A percentile compares a stretch with the other conserved stretches of the same genome.
phyloP scores from a whole-genome alignment of 2,888 invertebrate species.

The Synanthedon andrenaeformis region DNA sequence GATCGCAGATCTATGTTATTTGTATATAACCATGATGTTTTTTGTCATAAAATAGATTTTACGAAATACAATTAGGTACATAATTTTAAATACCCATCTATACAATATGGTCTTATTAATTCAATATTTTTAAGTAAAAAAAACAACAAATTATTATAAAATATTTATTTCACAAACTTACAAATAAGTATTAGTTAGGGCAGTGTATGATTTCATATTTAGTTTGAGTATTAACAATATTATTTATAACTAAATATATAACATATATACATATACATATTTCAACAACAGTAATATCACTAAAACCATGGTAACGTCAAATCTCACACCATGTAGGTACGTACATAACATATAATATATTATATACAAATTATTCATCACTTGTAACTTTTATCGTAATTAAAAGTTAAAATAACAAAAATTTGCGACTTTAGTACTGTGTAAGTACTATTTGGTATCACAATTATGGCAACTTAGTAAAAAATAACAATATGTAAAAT shows the following conservation, averaged over 20 bases:
- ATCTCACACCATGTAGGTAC: neutral
- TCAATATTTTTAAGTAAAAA: too few relatives aligned
- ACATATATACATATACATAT: neutral
- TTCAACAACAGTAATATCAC: slow-evolving; percentile 18
- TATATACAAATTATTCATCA: neutral
- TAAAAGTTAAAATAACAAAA: slow-evolving; percentile 12
- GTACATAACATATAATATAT: too few relatives aligned
- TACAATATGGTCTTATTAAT: too few relatives aligned
- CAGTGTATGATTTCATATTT: slow-evolving; percentile 48
- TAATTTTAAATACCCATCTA: too few relatives aligned
- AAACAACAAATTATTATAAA: neutral
- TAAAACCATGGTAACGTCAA: slow-evolving; percentile 28
- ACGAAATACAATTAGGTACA: too few relatives aligned
- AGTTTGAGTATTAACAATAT: slow-evolving; percentile 52
- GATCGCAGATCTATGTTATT: too few relatives aligned
- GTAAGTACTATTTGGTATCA: slow-evolving; percentile 53
- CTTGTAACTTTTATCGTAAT: slow-evolving; percentile 9
- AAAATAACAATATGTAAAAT: neutral
- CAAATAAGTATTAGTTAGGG: slow-evolving; percentile 51
- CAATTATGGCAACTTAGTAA: slow-evolving; percentile 53
- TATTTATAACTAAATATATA: slow-evolving; percentile 19
- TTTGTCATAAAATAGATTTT: too few relatives aligned
- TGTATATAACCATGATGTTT: too few relatives aligned
- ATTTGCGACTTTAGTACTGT: slow-evolving; percentile 16
- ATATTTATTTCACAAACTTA: slow-evolving; percentile 24